Conservation (phyloP, 37 sponge, comb jelly and placozoan genomes). For the Beroe forskalii region DNA sequence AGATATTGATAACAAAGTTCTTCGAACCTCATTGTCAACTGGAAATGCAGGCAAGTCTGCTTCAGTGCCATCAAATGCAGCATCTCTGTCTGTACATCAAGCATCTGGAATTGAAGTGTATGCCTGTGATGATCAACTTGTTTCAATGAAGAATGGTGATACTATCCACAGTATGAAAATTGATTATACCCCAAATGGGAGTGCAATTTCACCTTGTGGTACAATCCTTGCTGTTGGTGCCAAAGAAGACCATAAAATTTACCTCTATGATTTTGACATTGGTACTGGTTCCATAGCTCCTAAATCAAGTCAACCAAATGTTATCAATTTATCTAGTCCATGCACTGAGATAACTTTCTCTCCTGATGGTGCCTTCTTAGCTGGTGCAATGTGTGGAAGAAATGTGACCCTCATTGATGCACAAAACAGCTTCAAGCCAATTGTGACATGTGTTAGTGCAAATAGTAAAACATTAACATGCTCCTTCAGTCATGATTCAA, state of each 20-base stretch:
- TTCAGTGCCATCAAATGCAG: slow-evolving; percentile 33
- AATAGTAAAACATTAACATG: not conserved
- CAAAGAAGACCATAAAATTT: slow-evolving; percentile 11
- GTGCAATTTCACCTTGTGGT: slow-evolving; percentile 34
- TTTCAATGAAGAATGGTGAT: not conserved
- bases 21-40: slow-evolving; percentile 4
- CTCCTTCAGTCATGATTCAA: slow-evolving; percentile 21
- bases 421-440: not conserved
- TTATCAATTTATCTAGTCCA: not conserved
- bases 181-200: slow-evolving; percentile 8
- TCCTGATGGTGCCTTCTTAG: slow-evolving; percentile 38
- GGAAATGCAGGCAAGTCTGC: not conserved
- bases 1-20: slow-evolving; percentile 3
- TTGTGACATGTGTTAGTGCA: not conserved
- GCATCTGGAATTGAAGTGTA: slow-evolving; percentile 51
- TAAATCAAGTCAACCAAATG: not conserved
- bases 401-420: not conserved
- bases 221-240: slow-evolving; percentile 55
- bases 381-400: slow-evolving; percentile 10
- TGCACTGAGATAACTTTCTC: slow-evolving; percentile 2
- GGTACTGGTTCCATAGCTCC: not conserved
- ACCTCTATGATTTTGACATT: slow-evolving; percentile 30
- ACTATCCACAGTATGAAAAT: not conserved
- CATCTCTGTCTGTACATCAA: not conserved
- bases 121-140: slow-evolving; percentile 1